Evolutionary conservation across 2,113 vertebrate species (phyloP).

Genomic region (Alouatta palliata): DNA sequence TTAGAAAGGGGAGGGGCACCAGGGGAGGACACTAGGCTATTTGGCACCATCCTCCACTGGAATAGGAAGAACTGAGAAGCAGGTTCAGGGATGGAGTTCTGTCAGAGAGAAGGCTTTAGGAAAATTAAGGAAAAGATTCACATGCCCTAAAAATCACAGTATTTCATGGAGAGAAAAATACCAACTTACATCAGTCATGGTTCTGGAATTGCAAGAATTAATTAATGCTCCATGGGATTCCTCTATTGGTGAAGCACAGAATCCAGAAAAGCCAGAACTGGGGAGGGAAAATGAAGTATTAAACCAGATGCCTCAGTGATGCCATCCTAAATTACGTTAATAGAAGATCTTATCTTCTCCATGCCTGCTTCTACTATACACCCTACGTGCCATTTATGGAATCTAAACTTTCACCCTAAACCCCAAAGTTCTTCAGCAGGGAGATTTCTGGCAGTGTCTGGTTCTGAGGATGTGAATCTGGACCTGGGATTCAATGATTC

Average conservation of each 20-base stretch:
- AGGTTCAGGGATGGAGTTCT: neutral
- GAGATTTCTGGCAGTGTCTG: neutral
- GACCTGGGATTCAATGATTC: neutral
- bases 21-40: neutral
- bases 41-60: neutral
- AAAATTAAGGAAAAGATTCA: slow-evolving; percentile 1
- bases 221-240: slow-evolving; percentile 1
- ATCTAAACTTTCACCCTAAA: neutral
- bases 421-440: neutral
- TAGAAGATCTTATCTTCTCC: neutral
- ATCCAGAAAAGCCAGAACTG: slow-evolving; percentile 50
- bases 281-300: slow-evolving; percentile 1
- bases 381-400: neutral
- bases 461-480: neutral
- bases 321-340: neutral
- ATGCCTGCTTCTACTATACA: neutral
- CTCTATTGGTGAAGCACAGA: neutral
- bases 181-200: slow-evolving; percentile 62
- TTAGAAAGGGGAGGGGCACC: neutral
- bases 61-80: neutral
- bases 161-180: slow-evolving; percentile 27
- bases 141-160: neutral
- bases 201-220: neutral
- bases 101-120: neutral
- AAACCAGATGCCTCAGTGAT: neutral